Base-by-base conservation (phyloP, 23 tunicate genomes). In the Styela clava region DNA sequence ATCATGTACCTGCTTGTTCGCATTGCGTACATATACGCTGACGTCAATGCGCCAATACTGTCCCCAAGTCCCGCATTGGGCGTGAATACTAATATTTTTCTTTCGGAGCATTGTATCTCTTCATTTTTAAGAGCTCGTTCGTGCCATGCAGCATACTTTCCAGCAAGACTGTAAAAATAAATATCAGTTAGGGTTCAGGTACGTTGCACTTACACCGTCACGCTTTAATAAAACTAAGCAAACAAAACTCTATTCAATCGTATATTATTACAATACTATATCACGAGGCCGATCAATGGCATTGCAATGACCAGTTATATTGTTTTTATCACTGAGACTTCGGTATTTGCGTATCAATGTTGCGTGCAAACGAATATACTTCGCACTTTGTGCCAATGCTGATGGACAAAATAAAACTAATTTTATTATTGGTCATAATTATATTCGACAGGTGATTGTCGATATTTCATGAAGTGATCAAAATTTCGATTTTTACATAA, bases 31-130 rank as follows among this genome's bases (percentile, higher is more conserved):
- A 52, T 2, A 37, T 85, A 84, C 0, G 86, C 93, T 1, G 89
- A 27, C 2, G 92, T 73, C 0, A 87, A 27, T 24, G 98, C 98
- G 18, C 98, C 98, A 0, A 93, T 74, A 18, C 79, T 63, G 68
- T 93, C 98, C 2, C 98, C 98, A 18, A 93, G 69, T 3, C 98
- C 98, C 0, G 98, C 98, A 33, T 81, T 87, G 31, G 98, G 98
- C 51, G 67, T 83, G 82, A 93, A 93, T 0, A 93, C 89, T 0
- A 93, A 69, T 31, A 69, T 67, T 33, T 84, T 81, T 74, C 87
- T 93, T 24, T 83, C 83, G 9, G 84, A 28, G 77, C 98, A 93
- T 7, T 89, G 86, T 34, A 93, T 85, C n/a, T 20, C 56, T 12
- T 74, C 78, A 68, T 84, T 67, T 27, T 74, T 31, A 2, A 86